These are phyloP conservation scores for Numida meleagris DNA, from an alignment of 2,113 vertebrate species.

Conservation along the genomic window DNA sequence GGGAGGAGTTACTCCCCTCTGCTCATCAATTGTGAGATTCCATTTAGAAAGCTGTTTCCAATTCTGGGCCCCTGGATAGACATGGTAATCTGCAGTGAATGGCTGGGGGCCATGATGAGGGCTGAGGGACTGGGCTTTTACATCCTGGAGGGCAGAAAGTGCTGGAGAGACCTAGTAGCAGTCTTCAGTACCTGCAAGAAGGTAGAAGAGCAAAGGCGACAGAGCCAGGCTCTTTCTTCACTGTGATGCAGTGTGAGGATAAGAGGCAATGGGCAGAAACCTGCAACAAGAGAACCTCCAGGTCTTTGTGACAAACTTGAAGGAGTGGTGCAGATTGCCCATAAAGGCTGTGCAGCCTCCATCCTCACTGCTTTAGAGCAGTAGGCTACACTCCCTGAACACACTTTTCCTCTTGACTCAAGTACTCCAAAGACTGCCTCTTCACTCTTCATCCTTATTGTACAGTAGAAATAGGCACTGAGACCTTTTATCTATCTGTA, in stretches of 20 bases:
- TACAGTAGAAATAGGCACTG: not conserved
- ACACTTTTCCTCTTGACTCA: not conserved
- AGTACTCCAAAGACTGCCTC: not conserved
- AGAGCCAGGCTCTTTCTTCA: not conserved
- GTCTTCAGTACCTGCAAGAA: not conserved
- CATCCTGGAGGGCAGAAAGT: not conserved
- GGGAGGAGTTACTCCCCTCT: not conserved
- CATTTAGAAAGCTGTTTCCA: not conserved
- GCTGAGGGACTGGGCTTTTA: not conserved
- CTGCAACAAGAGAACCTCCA: not conserved
- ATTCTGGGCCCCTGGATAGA: not conserved
- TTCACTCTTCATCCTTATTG: not conserved
- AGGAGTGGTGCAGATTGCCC: not conserved
- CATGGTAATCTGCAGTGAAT: rapidly evolving
- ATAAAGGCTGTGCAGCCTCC: not conserved
- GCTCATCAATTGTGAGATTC: not conserved
- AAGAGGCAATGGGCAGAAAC: not conserved
- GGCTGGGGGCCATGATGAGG: not conserved
- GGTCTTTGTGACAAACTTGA: not conserved
- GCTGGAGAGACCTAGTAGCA: not conserved
- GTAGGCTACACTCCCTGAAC: not conserved
- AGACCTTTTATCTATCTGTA: not conserved
- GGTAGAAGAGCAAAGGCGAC: not conserved
- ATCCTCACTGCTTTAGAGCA: not conserved
- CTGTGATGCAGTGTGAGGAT: not conserved